phyloP scores from a whole-genome alignment of 2,797 vertebrate species.

The Lagodon rhomboides region DNA sequence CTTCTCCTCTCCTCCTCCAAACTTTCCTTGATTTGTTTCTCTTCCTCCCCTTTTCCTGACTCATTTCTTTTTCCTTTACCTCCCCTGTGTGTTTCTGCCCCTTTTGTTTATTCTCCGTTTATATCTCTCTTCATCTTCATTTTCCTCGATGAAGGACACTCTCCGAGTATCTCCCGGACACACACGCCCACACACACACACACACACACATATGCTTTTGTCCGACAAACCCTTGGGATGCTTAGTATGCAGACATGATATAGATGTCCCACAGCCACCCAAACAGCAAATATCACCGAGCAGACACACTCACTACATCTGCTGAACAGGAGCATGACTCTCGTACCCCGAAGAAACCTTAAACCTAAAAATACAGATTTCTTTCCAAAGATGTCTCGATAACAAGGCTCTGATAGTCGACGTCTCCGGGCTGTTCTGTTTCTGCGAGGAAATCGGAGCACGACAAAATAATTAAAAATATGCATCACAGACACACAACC shows the following conservation, averaged over 20 bases:
- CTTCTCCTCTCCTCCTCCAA: constrained; percentile 25
- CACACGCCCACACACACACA: neutral
- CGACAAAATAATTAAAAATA: constrained; percentile 52
- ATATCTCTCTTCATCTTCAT: constrained; percentile 29
- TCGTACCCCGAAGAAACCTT: constrained; percentile 31
- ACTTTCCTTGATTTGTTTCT: constrained; percentile 39
- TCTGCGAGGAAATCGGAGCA: constrained; percentile 11
- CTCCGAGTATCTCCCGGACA: constrained; percentile 1
- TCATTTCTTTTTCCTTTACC: constrained; percentile 13
- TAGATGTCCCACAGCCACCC: constrained; percentile 36
- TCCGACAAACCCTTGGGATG: constrained; percentile 10
- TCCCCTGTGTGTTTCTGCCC: neutral
- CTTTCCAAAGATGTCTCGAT: constrained; percentile 11
- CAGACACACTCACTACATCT: constrained; percentile 3
- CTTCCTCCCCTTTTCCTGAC: neutral
- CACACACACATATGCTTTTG: neutral
- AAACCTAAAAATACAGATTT: constrained; percentile 22
- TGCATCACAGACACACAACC: constrained; percentile 35
- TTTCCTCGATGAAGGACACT: constrained; percentile 7
- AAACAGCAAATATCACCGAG: constrained; percentile 38
- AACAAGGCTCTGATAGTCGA: neutral
- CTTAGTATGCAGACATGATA: constrained; percentile 36
- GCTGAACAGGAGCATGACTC: constrained; percentile 16
- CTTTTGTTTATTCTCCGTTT: constrained; percentile 9
- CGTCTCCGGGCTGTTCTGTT: constrained; percentile 15